Base-by-base conservation (phyloP, 2,797 vertebrate genomes). In the Nyctibius grandis region DNA sequence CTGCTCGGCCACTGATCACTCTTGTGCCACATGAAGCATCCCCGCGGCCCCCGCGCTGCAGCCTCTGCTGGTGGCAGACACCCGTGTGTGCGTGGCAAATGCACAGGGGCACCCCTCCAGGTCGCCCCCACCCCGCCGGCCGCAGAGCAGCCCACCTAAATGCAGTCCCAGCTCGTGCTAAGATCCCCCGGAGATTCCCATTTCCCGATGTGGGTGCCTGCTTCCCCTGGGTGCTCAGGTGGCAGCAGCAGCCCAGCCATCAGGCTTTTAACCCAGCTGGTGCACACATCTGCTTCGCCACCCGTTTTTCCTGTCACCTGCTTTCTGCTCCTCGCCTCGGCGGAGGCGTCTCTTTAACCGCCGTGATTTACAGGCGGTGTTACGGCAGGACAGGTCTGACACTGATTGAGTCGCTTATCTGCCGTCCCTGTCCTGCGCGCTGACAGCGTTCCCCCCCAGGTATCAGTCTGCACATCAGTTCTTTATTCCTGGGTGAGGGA, bases 341-440 rank as follows among this genome's bases (percentile, higher is more conserved):
- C 2, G 2, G 69, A 76, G 69, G 36, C 60, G 69, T 36, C 61
- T 89, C 96, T 85, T 73, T 65, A 90, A 92, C 84, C 12, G 4
- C 85, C 53, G 88, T 97, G 98, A 98, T 97, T 98, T 97, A 96
- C 84, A 72, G 85, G 84, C 19, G 5, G 38, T 79, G 94, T 88
- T 95, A 93, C 8, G 47, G 96, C 59, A 78, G 96, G 97, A 97
- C 54, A 60, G 96, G 76, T 76, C 96, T 98, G 97, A 98, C 97
- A 96, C 95, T 98, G 98, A 98, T 95, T 89, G 97, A 98, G 94
- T 97, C 94, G 65, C 97, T 97, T 96, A 96, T 98, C 98, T 97
- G 81, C 76, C 9, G 78, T 77, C 95, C 60, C 82, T 1, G 82
- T 96, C 92, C 96, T 77, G 94, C 92, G 87, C 12, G 42, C 80